A percentile compares a stretch with the other conserved stretches of the same genome.
phyloP scores from a whole-genome alignment of 2,113 vertebrate species.

The pig (Sus scrofa) region T2T-Sscrofa CM000824.6:46463501-46464000 shows the following conservation, averaged over 20 bases:
- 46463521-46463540: background rate
- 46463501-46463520: too few relatives aligned
- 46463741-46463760: background rate
- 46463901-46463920: background rate
- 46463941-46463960: background rate
- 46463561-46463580: background rate
- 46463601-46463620: background rate
- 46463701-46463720: conserved; percentile 38
- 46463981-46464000: background rate
- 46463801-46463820: background rate
- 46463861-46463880: background rate
- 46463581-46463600: background rate
- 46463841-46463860: background rate
- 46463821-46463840: background rate
- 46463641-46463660: background rate
- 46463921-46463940: background rate
- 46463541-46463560: background rate
- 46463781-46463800: background rate
- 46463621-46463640: background rate
- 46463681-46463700: background rate
- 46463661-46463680: background rate
- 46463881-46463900: background rate
- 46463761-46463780: background rate
- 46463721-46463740: background rate
- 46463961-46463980: background rate